These are phyloP conservation scores for Dendrocincla tyrannina DNA, from an alignment of 2,797 vertebrate genomes.

Conservation along the genomic window DNA sequence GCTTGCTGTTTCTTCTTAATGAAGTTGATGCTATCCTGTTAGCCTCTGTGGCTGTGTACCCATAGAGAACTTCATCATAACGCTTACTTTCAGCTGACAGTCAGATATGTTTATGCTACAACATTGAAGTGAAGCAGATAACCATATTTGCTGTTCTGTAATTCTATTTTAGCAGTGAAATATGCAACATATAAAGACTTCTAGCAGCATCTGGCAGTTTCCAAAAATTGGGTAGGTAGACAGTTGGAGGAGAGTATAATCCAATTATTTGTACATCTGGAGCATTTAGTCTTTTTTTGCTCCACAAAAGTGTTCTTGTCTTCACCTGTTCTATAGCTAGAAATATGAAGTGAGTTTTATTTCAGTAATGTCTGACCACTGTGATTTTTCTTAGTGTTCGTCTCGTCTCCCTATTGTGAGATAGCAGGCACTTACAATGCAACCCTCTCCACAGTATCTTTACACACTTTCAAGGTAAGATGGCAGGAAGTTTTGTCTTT, in stretches of 20 bases:
- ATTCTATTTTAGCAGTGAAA: background rate
- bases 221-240: background rate
- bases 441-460: background rate
- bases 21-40: background rate
- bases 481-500: background rate
- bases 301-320: background rate
- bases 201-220: background rate
- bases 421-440: background rate
- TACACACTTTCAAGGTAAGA: accelerated
- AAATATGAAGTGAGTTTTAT: background rate
- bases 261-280: background rate
- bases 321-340: background rate
- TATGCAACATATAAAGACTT: background rate
- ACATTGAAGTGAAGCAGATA: background rate
- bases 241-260: background rate
- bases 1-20: background rate
- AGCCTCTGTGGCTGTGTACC: background rate
- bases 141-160: background rate
- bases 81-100: background rate
- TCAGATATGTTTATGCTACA: background rate
- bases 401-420: background rate
- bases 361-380: background rate
- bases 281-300: background rate
- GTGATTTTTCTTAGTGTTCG: background rate
- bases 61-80: background rate